Evolutionary conservation across 2,113 vertebrate species (phyloP).

Genomic region (Chelonoidis abingdonii): DNA sequence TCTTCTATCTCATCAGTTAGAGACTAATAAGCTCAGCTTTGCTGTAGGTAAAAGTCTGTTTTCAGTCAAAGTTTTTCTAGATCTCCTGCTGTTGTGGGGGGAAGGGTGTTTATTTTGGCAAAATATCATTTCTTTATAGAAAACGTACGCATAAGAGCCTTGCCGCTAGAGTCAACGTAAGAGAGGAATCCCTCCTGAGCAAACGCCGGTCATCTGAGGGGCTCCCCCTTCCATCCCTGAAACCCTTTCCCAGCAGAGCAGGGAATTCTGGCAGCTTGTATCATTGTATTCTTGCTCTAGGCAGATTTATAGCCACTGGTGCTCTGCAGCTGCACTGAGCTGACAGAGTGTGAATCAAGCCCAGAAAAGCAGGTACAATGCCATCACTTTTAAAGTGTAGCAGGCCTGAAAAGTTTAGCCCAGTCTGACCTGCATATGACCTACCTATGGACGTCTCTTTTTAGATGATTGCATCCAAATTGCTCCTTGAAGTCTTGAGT

Average conservation of each 20-base stretch:
- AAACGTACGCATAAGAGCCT: not conserved
- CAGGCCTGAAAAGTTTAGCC: not conserved
- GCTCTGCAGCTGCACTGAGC: not conserved
- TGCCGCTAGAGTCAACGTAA: not conserved
- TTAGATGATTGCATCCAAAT: not conserved
- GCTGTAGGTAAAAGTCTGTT: constrained; percentile 31
- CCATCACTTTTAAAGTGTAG: not conserved
- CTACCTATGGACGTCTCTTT: not conserved
- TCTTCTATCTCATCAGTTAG: constrained; percentile 67
- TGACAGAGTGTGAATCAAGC: not conserved
- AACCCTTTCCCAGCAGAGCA: not conserved
- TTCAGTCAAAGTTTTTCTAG: not conserved
- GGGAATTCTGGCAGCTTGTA: not conserved
- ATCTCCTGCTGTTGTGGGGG: not conserved
- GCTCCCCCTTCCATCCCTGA: not conserved
- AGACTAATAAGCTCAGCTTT: constrained; percentile 50
- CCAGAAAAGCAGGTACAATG: not conserved
- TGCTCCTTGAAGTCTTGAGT: not conserved
- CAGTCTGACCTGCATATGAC: not conserved
- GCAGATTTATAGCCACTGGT: not conserved
- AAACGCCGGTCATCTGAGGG: not conserved
- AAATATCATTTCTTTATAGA: not conserved
- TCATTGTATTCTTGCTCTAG: not conserved
- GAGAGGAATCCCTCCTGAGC: not conserved
- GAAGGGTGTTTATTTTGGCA: not conserved